Conservation (phyloP, 2,797 vertebrate species). For the Prunella strophiata region DNA sequence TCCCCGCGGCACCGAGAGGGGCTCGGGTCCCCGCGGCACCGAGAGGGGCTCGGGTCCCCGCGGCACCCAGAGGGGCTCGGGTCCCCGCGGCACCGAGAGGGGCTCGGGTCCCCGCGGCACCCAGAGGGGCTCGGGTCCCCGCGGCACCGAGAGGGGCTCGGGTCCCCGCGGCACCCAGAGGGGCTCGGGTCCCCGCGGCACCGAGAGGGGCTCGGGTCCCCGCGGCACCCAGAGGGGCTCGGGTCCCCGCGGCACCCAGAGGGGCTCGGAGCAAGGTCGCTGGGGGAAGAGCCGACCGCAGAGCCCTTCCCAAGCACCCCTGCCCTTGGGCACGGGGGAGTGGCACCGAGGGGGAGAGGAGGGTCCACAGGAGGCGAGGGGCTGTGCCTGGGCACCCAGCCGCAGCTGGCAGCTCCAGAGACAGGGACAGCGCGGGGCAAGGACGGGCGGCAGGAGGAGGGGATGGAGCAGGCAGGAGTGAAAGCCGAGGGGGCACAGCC, state of each 20-base stretch:
- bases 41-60: fast-evolving
- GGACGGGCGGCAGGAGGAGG: not conserved
- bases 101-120: fast-evolving
- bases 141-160: fast-evolving
- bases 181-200: fast-evolving
- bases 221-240: fast-evolving
- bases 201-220: fast-evolving
- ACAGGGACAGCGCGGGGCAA: fast-evolving
- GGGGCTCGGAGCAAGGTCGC: fast-evolving
- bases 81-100: not conserved
- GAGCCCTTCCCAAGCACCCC: not conserved
- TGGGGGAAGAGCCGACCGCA: not conserved
- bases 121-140: fast-evolving
- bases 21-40: too few relatives aligned
- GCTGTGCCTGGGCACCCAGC: not conserved
- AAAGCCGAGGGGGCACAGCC: not conserved
- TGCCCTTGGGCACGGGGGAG: fast-evolving
- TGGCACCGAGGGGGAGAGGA: fast-evolving
- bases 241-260: not conserved
- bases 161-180: not conserved
- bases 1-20: fast-evolving
- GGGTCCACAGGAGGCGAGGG: not conserved
- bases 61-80: fast-evolving
- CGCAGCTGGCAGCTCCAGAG: not conserved
- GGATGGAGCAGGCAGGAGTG: not conserved